A percentile compares a stretch with the other conserved stretches of the same genome.
Evolutionary conservation across 2,888 invertebrate genomes (phyloP).

Genomic region (Cheiracanthium punctorium): DNA sequence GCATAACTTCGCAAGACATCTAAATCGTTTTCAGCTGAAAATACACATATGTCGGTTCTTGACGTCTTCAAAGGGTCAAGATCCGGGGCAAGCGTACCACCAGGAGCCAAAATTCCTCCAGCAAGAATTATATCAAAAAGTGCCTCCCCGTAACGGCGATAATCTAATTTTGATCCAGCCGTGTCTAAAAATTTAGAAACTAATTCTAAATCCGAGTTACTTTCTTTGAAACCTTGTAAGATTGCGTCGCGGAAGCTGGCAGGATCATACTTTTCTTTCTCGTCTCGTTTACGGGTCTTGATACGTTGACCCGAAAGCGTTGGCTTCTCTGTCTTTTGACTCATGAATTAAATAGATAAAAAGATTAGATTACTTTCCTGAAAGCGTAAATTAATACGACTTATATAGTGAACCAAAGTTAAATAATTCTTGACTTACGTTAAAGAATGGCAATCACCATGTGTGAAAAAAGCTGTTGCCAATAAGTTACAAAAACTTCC

Average conservation of each 20-base stretch:
- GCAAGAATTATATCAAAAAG: slow-evolving; percentile 98
- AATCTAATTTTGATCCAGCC: slow-evolving; percentile 96
- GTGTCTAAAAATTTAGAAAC: slow-evolving; percentile 95
- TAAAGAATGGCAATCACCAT: slow-evolving; percentile 50
- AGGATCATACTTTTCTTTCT: slow-evolving; percentile 99
- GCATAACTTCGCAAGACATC: slow-evolving; percentile 92
- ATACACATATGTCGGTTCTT: slow-evolving; percentile 93
- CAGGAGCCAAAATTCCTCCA: slow-evolving; percentile 93
- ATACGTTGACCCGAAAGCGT: slow-evolving; percentile 99
- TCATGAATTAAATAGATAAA: slow-evolving; percentile 81
- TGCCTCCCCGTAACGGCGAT: slow-evolving; percentile 97
- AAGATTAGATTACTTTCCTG: not conserved
- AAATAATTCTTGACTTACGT: slow-evolving; percentile 30
- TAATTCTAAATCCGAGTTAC: slow-evolving; percentile 90
- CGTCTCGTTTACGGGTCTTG: slow-evolving; percentile 99
- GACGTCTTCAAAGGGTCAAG: slow-evolving; percentile 84
- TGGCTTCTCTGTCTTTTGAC: slow-evolving; percentile 99
- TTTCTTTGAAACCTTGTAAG: slow-evolving; percentile 88
- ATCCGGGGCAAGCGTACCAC: slow-evolving; percentile 95
- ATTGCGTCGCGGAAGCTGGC: slow-evolving; percentile 98
- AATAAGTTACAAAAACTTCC: no score
- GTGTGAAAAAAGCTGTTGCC: slow-evolving; percentile 21
- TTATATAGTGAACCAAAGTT: not conserved
- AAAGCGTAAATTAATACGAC: not conserved
- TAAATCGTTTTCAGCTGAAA: slow-evolving; percentile 89